A percentile compares a stretch with the other conserved stretches of the same genome.
Conservation (phyloP, 2,797 vertebrate species). For the Simalia tracyae region DNA sequence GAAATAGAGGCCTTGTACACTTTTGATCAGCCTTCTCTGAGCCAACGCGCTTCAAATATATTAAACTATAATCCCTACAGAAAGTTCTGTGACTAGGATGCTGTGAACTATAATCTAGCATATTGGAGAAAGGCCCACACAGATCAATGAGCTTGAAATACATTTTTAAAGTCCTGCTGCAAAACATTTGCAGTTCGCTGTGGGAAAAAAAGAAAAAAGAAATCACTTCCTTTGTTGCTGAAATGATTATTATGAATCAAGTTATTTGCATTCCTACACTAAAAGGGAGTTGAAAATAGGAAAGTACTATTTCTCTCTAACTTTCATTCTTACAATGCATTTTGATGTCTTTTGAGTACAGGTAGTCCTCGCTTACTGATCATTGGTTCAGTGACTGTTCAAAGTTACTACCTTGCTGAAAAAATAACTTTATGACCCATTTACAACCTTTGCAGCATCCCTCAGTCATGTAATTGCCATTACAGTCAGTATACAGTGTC, state of each 20-base stretch:
- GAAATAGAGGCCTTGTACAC: background rate
- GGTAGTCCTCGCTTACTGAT: too few relatives aligned
- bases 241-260: background rate
- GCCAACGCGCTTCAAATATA: background rate
- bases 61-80: background rate
- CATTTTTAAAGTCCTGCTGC: background rate
- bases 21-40: background rate
- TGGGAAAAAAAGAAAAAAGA: background rate
- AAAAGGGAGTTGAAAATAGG: background rate
- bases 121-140: background rate
- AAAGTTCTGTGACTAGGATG: background rate
- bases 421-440: too few relatives aligned
- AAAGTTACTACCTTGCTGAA: too few relatives aligned
- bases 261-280: background rate
- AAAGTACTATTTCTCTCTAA: background rate
- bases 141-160: background rate
- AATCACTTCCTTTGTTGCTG: background rate
- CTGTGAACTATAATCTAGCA: background rate
- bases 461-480: too few relatives aligned
- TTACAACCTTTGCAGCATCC: too few relatives aligned
- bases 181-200: background rate
- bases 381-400: too few relatives aligned
- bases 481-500: too few relatives aligned
- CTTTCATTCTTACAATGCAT: background rate
- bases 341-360: background rate